phyloP scores from a whole-genome alignment of 1,140 invertebrate species.

The Ceratitis capitata region DNA sequence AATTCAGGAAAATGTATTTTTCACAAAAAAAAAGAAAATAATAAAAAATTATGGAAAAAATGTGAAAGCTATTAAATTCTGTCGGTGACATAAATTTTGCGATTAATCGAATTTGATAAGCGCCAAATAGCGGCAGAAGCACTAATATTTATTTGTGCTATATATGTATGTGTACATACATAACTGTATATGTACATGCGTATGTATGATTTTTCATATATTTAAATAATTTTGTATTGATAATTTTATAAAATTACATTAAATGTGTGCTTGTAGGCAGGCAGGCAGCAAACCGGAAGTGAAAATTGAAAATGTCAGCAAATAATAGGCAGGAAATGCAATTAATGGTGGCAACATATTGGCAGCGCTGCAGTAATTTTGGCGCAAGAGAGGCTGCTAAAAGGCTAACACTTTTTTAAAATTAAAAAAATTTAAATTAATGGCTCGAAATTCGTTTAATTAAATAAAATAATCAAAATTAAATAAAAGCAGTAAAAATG shows the following conservation, averaged over 20 bases:
- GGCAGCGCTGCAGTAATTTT: not conserved
- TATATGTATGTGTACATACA: not conserved
- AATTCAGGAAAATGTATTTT: slow-evolving; percentile 2
- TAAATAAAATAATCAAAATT: too few species aligned
- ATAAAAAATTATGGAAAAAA: too few species aligned
- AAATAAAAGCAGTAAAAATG: too few species aligned
- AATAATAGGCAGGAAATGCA: slow-evolving; percentile 50
- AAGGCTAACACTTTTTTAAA: not conserved
- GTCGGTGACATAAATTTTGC: slow-evolving; percentile 40
- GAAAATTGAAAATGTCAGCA: slow-evolving; percentile 55
- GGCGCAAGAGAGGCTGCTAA: not conserved
- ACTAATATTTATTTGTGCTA: not conserved
- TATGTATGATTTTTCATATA: not conserved
- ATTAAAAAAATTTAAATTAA: not conserved
- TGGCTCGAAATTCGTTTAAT: not conserved
- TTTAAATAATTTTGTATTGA: not conserved
- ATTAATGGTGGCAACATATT: slow-evolving; percentile 45
- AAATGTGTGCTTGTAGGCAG: too few species aligned
- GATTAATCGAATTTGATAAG: slow-evolving; percentile 56
- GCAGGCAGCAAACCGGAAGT: slow-evolving; percentile 46
- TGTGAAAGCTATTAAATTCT: not conserved
- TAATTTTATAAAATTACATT: not conserved
- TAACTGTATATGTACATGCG: not conserved
- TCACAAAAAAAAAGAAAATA: slow-evolving; percentile 5
- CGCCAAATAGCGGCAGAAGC: not conserved